Evolutionary conservation across 1,140 invertebrate species (phyloP).

Genomic region (Pseudomyrmex concolor): DNA sequence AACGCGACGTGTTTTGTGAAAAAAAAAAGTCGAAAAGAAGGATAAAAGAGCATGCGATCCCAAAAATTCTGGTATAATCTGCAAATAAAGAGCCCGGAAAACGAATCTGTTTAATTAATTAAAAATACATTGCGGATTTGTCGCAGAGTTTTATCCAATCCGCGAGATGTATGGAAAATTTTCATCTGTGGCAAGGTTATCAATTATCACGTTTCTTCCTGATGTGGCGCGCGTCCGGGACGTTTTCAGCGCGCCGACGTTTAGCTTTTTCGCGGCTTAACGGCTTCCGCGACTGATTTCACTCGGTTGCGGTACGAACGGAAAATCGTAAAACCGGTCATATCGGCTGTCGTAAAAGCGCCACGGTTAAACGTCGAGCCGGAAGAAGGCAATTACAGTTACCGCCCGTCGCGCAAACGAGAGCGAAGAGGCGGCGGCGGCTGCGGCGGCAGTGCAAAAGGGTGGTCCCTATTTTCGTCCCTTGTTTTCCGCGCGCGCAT

Average conservation of each 20-base stretch:
- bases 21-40: background rate
- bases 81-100: background rate
- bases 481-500: background rate
- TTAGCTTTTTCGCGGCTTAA: constrained; percentile 66
- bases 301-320: background rate
- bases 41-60: background rate
- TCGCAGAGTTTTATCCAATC: background rate
- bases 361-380: constrained; percentile 47
- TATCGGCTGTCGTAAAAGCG: constrained; percentile 70
- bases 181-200: constrained; percentile 60
- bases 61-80: background rate
- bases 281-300: constrained; percentile 63
- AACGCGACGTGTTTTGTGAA: background rate
- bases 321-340: constrained; percentile 73
- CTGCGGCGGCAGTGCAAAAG: background rate
- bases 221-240: constrained; percentile 15
- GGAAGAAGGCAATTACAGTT: constrained; percentile 65
- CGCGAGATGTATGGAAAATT: constrained; percentile 28
- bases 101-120: background rate
- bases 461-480: constrained; percentile 18
- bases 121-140: background rate
- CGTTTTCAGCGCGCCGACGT: constrained; percentile 32
- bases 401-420: constrained; percentile 57
- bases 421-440: constrained; percentile 21
- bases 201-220: constrained; percentile 66